Base-by-base conservation (phyloP, 2,797 vertebrate species). In the Dermochelys coriacea region DNA sequence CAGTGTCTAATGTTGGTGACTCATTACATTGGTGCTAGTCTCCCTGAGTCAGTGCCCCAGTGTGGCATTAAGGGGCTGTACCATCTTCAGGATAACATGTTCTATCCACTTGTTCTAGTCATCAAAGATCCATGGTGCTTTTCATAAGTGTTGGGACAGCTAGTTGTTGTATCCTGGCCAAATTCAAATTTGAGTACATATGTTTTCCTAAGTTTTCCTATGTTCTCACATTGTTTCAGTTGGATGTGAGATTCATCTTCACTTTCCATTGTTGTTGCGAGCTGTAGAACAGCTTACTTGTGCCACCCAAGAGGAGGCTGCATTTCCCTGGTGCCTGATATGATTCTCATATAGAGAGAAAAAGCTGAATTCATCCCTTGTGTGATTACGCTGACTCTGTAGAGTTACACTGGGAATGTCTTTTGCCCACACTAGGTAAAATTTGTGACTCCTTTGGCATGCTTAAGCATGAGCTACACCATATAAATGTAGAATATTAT, bases 1-100 rank as follows among this genome's bases (percentile, higher is more conserved):
- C 91, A 77, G 91, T 88, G 75, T 57, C 82, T 87, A 92, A 49
- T 92, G 92, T 59, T 0, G 37, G 75, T 95, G 95, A 94, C 94
- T 95, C 96, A 94, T 1, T n/a, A 2, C 6, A 27, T 14, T 3
- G 14, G 31, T 52, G 88, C 85, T 4, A 5, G 31, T 88, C 84
- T 84, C 86, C 0, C 5, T 77, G 74, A 51, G 34, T 11, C 74
- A 52, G 9, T 23, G 50, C 11, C 29, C 77, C 31, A 50, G 19
- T 49, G 45, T 27, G 27, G 27, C 29, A 49, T 31, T 16, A 83
- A 54, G 71, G 88, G 83, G 49, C 27, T 9, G 0, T 0, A 0
- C 45, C 55, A 54, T 59, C 75, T 51, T 87, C 80, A 3, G 85
- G 50, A 45, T 79, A 87, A 7, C n/a, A 9, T 75, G 18, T 49